Percentiles rank a stretch among this genome's conserved stretches.
phyloP scores from a whole-genome alignment of 1,140 invertebrate species.

The Episyrphus balteatus region DNA sequence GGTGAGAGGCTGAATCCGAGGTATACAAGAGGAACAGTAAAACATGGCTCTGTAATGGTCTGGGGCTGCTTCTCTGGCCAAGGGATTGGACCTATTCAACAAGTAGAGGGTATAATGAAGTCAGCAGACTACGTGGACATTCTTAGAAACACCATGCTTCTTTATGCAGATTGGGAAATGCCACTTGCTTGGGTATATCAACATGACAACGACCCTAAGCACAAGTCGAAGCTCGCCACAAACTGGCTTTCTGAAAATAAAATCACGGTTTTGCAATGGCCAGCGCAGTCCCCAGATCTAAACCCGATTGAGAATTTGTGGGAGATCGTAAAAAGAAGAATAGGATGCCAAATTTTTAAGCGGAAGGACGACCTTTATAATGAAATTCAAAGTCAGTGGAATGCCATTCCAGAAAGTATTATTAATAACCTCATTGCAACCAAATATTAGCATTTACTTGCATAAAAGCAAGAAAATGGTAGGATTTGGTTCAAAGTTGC shows the following conservation, averaged over 20 bases:
- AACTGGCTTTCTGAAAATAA: background rate
- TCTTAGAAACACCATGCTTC: background rate
- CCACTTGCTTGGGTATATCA: background rate
- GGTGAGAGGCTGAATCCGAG: too few relatives aligned
- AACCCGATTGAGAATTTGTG: conserved; percentile 5
- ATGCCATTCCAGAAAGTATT: too few relatives aligned
- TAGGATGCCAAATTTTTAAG: too few relatives aligned
- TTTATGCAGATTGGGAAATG: background rate
- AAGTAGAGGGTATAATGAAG: conserved; percentile 1
- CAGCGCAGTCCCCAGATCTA: conserved; percentile 1
- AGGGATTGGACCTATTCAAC: background rate
- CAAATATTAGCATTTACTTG: too few relatives aligned
- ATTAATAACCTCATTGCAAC: too few relatives aligned
- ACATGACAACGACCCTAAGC: too few relatives aligned
- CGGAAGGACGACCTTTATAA: too few relatives aligned
- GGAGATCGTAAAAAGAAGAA: background rate
- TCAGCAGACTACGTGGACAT: background rate
- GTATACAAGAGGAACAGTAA: too few relatives aligned
- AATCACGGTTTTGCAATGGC: background rate
- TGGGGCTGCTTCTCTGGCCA: conserved; percentile 3
- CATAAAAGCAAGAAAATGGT: too few relatives aligned
- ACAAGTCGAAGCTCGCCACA: background rate
- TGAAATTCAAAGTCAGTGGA: too few relatives aligned
- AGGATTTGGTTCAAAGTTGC: too few relatives aligned
- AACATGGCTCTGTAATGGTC: conserved; percentile 3